Base-by-base conservation (phyloP, 2,888 invertebrate species). In the Tipula helvola region DNA sequence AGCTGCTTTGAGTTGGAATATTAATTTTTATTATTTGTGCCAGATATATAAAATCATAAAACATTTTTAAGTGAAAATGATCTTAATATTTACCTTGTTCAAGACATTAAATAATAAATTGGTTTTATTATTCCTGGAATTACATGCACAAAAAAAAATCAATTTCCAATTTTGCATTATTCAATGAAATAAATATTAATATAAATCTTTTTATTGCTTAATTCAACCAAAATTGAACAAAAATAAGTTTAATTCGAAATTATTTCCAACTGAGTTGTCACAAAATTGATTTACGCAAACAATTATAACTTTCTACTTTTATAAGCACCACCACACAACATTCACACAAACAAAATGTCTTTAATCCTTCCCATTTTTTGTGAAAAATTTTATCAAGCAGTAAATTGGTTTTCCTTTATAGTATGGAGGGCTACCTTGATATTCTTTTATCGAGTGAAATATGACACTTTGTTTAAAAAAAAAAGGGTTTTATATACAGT, bases 191-290 rank as follows among this genome's bases (percentile, higher is more conserved):
- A 71, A 71, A 71, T 71, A 71, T 71, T 12, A 71, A 71, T 71
- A 71, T 28, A 71, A 28, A 10, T 71, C 52, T 1, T 16, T 7
- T 16, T 28, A 71, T 71, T 71, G 18, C 71, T 71, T 71, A 71
- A 71, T 71, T 71, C 28, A 71, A 71, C 28, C 52, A 57, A 57
- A 57, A 44, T 10, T 12, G 10, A 3, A 44, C 3, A 52, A 57
- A 5, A 18, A 13, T 13, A 71, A 71, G 28, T 71, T 28, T 28
- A 71, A 71, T 71, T 71, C 71, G 28, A 71, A 71, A 71, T 71
- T 71, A 71, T 71, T 71, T 71, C 71, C 71, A 71, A 71, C 71
- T 71, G 71, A 71, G 71, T 71, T 71, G 71, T 71, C 71, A 71
- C 28, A 71, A 71, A 71, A 71, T 71, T 71, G 71, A 71, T 71